Base-by-base conservation (phyloP, 2,113 vertebrate genomes). In the Alectura lathami region DNA sequence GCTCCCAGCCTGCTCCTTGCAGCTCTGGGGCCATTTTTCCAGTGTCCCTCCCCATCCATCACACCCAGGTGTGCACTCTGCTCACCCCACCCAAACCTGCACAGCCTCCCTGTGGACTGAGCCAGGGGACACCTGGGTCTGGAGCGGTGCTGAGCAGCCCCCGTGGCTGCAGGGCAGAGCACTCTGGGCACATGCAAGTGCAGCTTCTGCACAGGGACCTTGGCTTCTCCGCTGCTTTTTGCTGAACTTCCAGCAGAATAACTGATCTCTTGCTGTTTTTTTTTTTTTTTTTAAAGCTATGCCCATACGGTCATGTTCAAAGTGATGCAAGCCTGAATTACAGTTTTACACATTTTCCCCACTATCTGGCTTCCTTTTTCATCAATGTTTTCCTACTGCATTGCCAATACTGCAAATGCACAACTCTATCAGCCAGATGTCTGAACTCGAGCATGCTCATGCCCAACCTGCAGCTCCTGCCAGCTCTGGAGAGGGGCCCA, bases 171-270 rank as follows among this genome's bases (percentile, higher is more conserved):
- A 48, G 30, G 45, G 27, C 57, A 48, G 34, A 40, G 36, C 6
- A 51, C 17, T 9, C 32, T 23, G 36, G 11, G 32, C 17, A 7
- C 0, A 0, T 30, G 7, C 26, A 1, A 2, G 4, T 6, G 57
- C 1, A 3, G 79, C 36, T 36, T 21, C 32, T 57, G 36, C 36
- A 3, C 27, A 53, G 29, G 8, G 2, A 0, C 4, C 30, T 20
- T 8, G 17, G 32, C 13, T 53, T 45, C 40, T 38, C n/a, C 1
- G 0, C 6, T 17, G 34, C 12, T 18, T 56, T 92, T 73, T 56
- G 22, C 40, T 64, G 22, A 22, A 62, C 45, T 21, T 1, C 53
- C 63, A 74, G 64, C 59, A 59, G 67, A 24, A 94, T 40, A 56
- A 34, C n/a, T 1, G 4, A 0, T 24, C 48, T 80, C 48, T 78